These are phyloP conservation scores for Scrobipalpa atriplicella DNA, from an alignment of 2,888 invertebrate genomes.

Conservation along the genomic window DNA sequence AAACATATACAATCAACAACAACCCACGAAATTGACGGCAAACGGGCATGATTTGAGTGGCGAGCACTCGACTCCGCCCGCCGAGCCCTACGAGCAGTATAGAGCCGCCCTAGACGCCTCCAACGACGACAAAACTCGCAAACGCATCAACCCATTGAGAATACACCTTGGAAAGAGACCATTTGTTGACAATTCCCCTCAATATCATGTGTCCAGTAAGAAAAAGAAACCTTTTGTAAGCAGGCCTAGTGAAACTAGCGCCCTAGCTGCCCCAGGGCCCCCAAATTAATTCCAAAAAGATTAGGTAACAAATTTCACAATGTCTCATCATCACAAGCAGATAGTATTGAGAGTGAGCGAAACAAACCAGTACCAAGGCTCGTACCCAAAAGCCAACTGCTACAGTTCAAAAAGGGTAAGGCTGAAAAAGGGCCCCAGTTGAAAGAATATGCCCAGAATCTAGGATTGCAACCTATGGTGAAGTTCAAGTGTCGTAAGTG, in stretches of 20 bases:
- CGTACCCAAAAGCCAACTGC: conserved; percentile 76
- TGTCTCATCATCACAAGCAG: conserved; percentile 58
- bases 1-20: conserved; percentile 62
- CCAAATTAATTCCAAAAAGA: conserved; percentile 71
- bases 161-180: conserved; percentile 77
- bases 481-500: conserved; percentile 90
- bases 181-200: conserved; percentile 73
- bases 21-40: conserved; percentile 64
- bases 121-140: conserved; percentile 64
- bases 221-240: conserved; percentile 62
- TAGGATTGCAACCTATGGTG: conserved; percentile 87
- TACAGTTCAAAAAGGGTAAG: conserved; percentile 75
- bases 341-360: conserved; percentile 60
- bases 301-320: conserved; percentile 64
- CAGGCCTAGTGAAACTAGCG: conserved; percentile 62
- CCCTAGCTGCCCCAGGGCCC: conserved; percentile 57
- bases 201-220: conserved; percentile 62
- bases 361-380: conserved; percentile 76
- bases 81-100: conserved; percentile 49
- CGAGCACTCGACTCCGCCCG: conserved; percentile 54
- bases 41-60: conserved; percentile 70
- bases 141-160: conserved; percentile 74
- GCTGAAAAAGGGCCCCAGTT: conserved; percentile 68
- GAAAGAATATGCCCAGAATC: conserved; percentile 87
- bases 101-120: conserved; percentile 47